These are phyloP conservation scores for Nephrotoma guestfalica DNA, from an alignment of 2,888 invertebrate genomes.

Conservation along the genomic window DNA sequence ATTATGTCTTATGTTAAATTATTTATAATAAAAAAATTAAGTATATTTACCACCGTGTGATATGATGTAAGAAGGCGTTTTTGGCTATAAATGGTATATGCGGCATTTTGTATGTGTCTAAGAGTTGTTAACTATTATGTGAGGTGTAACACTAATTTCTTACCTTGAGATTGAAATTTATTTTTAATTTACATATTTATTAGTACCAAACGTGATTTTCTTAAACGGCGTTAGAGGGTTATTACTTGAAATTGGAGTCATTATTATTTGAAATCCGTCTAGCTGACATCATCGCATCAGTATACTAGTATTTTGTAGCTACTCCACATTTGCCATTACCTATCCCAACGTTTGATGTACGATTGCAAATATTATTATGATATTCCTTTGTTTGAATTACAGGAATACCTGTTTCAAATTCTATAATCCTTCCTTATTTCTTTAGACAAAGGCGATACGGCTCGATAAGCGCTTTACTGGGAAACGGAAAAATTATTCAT, in stretches of 20 bases:
- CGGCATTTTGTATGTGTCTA: not conserved
- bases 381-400: too few relatives aligned
- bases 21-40: not conserved
- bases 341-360: not conserved
- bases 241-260: not conserved
- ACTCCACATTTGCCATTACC: not conserved
- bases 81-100: not conserved
- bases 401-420: too few relatives aligned
- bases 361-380: too few relatives aligned
- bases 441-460: too few relatives aligned
- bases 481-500: too few relatives aligned
- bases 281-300: too few relatives aligned
- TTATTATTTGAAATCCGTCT: not conserved
- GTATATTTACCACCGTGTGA: not conserved
- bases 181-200: not conserved
- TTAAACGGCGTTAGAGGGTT: not conserved
- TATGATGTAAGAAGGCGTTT: not conserved
- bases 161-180: not conserved
- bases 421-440: too few relatives aligned
- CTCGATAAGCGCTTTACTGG: too few relatives aligned
- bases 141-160: not conserved
- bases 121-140: not conserved
- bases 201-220: not conserved
- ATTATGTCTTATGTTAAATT: not conserved
- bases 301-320: not conserved